These are phyloP conservation scores for Vimba vimba DNA, from an alignment of 2,113 vertebrate genomes.

Conservation along the genomic window DNA sequence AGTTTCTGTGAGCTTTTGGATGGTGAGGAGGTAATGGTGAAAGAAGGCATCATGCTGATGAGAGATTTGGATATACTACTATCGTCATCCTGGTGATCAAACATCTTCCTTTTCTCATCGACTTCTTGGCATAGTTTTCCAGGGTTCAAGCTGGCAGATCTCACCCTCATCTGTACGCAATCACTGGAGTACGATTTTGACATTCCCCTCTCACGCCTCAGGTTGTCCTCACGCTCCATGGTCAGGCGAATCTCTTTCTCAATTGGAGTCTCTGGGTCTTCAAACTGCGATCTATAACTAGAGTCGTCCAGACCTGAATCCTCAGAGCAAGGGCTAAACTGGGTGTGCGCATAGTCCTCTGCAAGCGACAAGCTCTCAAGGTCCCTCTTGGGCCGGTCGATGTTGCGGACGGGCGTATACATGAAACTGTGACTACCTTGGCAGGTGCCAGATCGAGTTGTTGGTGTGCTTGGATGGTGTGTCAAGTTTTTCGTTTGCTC, in stretches of 20 bases:
- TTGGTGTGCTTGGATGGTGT: constrained; percentile 63
- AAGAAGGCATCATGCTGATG: constrained; percentile 74
- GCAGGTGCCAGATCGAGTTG: constrained; percentile 54
- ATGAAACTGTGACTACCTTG: constrained; percentile 76
- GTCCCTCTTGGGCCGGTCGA: constrained; percentile 70
- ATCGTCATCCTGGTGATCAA: constrained; percentile 59
- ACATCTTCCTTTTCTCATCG: constrained; percentile 61
- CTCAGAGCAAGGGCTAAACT: constrained; percentile 79
- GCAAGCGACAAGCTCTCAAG: constrained; percentile 69
- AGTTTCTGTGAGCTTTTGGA: constrained; percentile 68
- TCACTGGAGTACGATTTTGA: constrained; percentile 72
- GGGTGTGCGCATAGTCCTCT: constrained; percentile 71
- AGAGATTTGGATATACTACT: constrained; percentile 66
- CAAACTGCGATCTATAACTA: constrained; percentile 74
- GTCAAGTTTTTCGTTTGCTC: constrained; percentile 75
- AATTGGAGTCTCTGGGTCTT: constrained; percentile 74
- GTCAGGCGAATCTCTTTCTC: constrained; percentile 76
- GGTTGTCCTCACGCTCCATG: constrained; percentile 74
- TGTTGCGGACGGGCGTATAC: constrained; percentile 80
- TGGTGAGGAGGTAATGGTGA: constrained; percentile 77
- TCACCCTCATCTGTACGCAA: constrained; percentile 63
- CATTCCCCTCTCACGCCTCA: constrained; percentile 70
- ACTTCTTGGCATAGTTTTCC: constrained; percentile 59
- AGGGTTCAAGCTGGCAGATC: constrained; percentile 48
- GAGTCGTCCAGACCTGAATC: constrained; percentile 79